Evolutionary conservation across 1,140 invertebrate species (phyloP), one percentile per base, ranked within the genome.

Genomic region (Polypedilum vanderplanki): DNA sequence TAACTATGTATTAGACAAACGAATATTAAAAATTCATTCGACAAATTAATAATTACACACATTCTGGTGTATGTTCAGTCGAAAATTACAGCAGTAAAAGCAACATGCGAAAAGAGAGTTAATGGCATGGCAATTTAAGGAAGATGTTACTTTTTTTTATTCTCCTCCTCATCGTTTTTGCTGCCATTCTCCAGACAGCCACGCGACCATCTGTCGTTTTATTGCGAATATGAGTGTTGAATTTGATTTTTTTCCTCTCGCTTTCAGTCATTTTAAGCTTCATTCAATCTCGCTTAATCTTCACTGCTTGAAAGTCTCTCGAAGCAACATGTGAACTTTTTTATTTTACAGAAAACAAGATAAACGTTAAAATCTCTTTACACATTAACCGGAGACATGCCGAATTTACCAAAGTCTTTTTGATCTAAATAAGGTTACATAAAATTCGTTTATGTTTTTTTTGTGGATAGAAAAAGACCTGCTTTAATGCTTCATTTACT

Each of bases 271-370:
- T 33, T n/a, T 33, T 33, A 33, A 33, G 24, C 24, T 33, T 33
- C 5, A 33, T 33, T 33, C 24, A 33, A 33, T 33, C 24, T 33
- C 24, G 24, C 24, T 5, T 33, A 33, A 33, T 33, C 24, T 33
- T 33, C 24, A 33, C 24, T 33, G 2, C 15, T 46, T 57, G 3
- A 57, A 57, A n/a, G 46, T 33, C 24, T 33, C 46, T 57, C n/a
- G n/a, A n/a, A 57, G 46, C 46, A 57, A 57, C 46, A 57, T 57
- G 46, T 57, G 46, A 57, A 57, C n/a, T n/a, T 57, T 57, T 57
- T 33, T 57, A 57, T 57, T 57, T 57, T 15, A n/a, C 46, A 57
- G 12, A 57, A 57, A 57, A 57, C 15, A 12, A 57, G 46, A 57
- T 57, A 57, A 57, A 57, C n/a, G 46, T 57, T 0, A 57, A 57